These are phyloP conservation scores for Arizona elegans DNA, from an alignment of 2,113 vertebrate genomes.

Conservation along the genomic window DNA sequence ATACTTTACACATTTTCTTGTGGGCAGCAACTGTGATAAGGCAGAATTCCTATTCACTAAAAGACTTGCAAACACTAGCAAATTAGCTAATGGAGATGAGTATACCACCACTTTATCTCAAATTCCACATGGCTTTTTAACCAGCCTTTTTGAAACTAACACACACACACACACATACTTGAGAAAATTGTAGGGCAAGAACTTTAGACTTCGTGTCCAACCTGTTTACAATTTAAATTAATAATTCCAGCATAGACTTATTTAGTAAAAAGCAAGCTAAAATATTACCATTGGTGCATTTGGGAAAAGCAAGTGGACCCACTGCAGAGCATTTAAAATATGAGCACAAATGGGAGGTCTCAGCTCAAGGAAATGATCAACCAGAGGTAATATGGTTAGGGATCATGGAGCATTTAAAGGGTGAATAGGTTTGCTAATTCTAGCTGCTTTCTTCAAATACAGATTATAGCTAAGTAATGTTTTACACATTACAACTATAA, in stretches of 20 bases:
- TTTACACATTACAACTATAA: conserved; percentile 6
- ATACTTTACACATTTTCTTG: background rate
- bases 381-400: background rate
- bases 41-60: background rate
- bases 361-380: background rate
- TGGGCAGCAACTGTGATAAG: background rate
- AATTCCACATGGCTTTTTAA: background rate
- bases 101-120: background rate
- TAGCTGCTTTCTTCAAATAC: conserved; percentile 2
- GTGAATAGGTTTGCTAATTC: conserved; percentile 23
- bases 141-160: background rate
- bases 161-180: background rate
- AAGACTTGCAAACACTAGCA: background rate
- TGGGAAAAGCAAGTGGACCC: conserved; percentile 8
- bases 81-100: background rate
- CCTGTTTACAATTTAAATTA: background rate
- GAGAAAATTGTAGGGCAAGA: background rate
- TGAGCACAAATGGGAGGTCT: background rate
- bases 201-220: background rate
- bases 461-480: background rate
- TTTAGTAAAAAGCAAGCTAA: background rate
- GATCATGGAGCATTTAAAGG: background rate
- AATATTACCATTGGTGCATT: background rate
- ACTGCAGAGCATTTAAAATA: conserved; percentile 15
- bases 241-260: background rate